Conservation (phyloP, 2,797 vertebrate genomes). For the Crenuchus spilurus region DNA sequence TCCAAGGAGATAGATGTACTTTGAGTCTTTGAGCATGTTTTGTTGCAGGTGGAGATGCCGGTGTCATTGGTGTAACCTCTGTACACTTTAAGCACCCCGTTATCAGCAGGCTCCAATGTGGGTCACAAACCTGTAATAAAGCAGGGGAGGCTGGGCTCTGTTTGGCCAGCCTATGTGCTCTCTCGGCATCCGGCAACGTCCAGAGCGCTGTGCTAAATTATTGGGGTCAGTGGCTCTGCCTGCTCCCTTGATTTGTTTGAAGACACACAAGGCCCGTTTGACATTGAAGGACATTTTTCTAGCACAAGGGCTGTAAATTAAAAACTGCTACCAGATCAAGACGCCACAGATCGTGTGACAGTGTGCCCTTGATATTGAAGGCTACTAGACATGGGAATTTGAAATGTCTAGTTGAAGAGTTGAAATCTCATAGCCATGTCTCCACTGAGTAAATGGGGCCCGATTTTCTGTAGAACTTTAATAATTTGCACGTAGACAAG, state of each 20-base stretch:
- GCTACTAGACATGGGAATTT: conserved; percentile 37
- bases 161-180: conserved; percentile 77
- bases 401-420: conserved; percentile 50
- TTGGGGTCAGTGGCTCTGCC: conserved; percentile 81
- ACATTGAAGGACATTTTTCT: conserved; percentile 80
- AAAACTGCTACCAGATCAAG: conserved; percentile 26
- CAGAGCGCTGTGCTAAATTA: conserved; percentile 82
- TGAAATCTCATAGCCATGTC: conserved; percentile 8
- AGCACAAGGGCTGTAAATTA: conserved; percentile 77
- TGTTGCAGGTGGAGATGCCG: conserved; percentile 69
- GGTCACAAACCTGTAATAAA: conserved; percentile 86
- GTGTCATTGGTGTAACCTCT: conserved; percentile 81
- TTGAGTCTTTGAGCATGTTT: conserved; percentile 63
- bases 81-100: conserved; percentile 65
- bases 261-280: conserved; percentile 77
- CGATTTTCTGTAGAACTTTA: neutral
- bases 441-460: neutral
- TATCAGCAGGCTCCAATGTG: conserved; percentile 73
- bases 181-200: conserved; percentile 76
- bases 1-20: conserved; percentile 56
- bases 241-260: conserved; percentile 82
- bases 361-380: conserved; percentile 61
- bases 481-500: conserved; percentile 30
- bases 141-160: conserved; percentile 72
- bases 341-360: conserved; percentile 60